Percentiles rank a stretch among this genome's conserved stretches.
These are phyloP conservation scores for Operophtera brumata DNA, from an alignment of 2,888 invertebrate species.

Conservation along the genomic window DNA sequence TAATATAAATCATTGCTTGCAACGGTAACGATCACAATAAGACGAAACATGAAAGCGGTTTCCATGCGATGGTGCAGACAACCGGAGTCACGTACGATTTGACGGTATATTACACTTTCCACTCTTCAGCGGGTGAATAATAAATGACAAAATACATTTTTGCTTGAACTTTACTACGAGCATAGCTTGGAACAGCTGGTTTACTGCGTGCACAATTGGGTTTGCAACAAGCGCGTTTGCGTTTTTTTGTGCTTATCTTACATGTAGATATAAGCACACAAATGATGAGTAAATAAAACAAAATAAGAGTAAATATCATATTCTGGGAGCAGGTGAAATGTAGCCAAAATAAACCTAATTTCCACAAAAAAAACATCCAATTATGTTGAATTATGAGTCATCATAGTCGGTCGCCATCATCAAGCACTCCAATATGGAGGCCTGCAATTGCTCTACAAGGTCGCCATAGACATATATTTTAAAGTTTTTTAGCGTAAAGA, in stretches of 20 bases:
- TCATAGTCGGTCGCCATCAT: too few species aligned
- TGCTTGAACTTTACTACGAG: constrained; percentile 28
- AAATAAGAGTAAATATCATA: too few species aligned
- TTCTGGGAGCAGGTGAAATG: too few species aligned
- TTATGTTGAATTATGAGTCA: too few species aligned
- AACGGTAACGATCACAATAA: constrained; percentile 50
- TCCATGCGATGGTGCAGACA: constrained; percentile 49
- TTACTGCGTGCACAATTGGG: not conserved
- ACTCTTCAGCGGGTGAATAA: constrained; percentile 70
- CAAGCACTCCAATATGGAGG: too few species aligned
- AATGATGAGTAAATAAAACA: too few species aligned
- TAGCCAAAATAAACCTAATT: too few species aligned
- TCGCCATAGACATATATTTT: too few species aligned
- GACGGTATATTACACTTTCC: constrained; percentile 71
- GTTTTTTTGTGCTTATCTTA: not conserved
- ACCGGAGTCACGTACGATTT: constrained; percentile 66
- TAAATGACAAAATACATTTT: constrained; percentile 70
- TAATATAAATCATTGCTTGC: constrained; percentile 43
- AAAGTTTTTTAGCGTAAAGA: too few species aligned
- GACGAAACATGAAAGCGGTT: constrained; percentile 55
- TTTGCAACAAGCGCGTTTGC: not conserved
- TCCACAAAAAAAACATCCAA: too few species aligned
- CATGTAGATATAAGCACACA: too few species aligned
- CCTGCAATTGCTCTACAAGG: too few species aligned
- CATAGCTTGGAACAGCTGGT: constrained; percentile 2